A percentile compares a stretch with the other conserved stretches of the same genome.
phyloP scores from a whole-genome alignment of 2,888 invertebrate genomes.

The Catocala sponsa region DNA sequence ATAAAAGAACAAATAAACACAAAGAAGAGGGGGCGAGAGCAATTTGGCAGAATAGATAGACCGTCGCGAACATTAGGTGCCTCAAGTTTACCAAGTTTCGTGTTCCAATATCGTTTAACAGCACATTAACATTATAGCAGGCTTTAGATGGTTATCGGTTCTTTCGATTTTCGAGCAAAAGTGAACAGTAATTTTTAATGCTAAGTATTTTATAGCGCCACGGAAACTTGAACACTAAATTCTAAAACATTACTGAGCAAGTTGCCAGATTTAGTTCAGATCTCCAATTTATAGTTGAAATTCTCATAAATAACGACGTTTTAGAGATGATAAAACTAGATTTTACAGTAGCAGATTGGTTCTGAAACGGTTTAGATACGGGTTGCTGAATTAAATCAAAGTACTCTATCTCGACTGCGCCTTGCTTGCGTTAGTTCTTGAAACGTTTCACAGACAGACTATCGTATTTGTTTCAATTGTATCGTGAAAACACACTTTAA shows the following conservation, averaged over 20 bases:
- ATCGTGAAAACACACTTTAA: not conserved
- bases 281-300: not conserved
- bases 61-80: conserved; percentile 27
- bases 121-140: conserved; percentile 29
- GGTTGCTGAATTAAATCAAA: not conserved
- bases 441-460: not conserved
- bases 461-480: not conserved
- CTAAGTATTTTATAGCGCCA: conserved; percentile 1
- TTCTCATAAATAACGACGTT: not conserved
- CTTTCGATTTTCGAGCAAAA: conserved; percentile 7
- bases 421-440: not conserved
- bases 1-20: conserved; percentile 32
- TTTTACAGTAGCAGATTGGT: not conserved
- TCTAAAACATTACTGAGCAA: not conserved
- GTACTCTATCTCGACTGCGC: not conserved
- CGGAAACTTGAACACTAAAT: not conserved
- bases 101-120: conserved; percentile 34
- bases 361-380: not conserved
- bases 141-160: conserved; percentile 24
- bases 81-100: conserved; percentile 29
- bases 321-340: conserved; percentile 1
- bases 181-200: conserved; percentile 15
- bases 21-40: conserved; percentile 22
- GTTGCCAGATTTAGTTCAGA: not conserved
- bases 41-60: conserved; percentile 41